Base-by-base conservation (phyloP, 2,797 vertebrate genomes). In the Siniperca obscura region DNA sequence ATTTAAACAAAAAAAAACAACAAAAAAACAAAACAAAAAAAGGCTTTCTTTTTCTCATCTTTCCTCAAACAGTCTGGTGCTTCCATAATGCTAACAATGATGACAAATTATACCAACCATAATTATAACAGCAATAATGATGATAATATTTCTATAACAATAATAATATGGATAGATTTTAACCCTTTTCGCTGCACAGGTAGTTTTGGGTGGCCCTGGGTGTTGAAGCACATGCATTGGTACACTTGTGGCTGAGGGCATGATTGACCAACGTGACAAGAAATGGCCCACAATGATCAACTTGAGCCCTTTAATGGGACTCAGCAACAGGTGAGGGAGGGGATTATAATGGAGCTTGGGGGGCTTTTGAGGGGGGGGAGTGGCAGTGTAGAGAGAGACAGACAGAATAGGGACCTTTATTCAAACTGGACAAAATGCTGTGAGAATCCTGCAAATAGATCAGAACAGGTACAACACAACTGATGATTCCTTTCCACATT, bases 21-120 rank as follows among this genome's bases (percentile, higher is more conserved):
- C n/a, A n/a, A n/a, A 30, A 64, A 59, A 66, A 80, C 53, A 74
- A 74, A 74, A 70, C 93, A 95, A 93, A 92, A 92, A 93, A 91
- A 89, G 91, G 66, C 80, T 74, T 81, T 86, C 76, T 73, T 94
- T 91, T 89, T 90, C 91, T 91, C 90, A 86, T 95, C 95, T 95
- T 96, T 96, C 94, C 93, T 95, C 94, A 95, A 96, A 95, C 95
- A 93, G 94, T 96, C 96, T 94, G 94, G 96, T 95, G 95, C 95
- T 96, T 96, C 94, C 93, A 95, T 95, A 95, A 93, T 94, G 94
- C 95, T 96, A 96, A 96, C 94, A 93, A 95, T 95, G 94, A 95
- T 95, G 95, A 96, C 94, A 96, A 96, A 96, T 95, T 95, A 96
- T 96, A 96, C 95, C 95, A 91, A 95, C 94, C 93, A 95, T 95